Base-by-base conservation (phyloP, 1,140 invertebrate species). In the Coenobita brevimanus region DNA sequence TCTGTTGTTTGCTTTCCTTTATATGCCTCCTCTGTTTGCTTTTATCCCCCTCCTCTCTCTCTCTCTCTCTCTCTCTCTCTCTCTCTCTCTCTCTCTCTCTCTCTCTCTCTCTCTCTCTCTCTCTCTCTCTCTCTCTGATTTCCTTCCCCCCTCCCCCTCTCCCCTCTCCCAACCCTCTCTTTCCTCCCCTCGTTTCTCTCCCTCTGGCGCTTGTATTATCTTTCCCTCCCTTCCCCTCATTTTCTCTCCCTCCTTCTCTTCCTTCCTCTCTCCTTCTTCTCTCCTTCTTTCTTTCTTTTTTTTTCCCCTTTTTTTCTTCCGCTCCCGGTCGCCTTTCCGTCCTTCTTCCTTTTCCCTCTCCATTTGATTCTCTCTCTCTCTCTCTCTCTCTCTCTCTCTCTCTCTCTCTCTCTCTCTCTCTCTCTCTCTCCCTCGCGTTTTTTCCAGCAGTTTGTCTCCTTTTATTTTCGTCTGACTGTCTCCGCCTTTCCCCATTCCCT, bases 81-180 rank as follows among this genome's bases (percentile, higher is more conserved):
- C 6, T n/a, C 75, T 80, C 46, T 36, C 46, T 57, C 71, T 41
- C 38, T n/a, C 10, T 41, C 75, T 79, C 75, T 50, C 21, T 46
- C 75, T 80, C 46, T 36, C 46, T 57, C 71, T 75, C 71, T 41
- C 36, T 41, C 71, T 75, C 71, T 41, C 36, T 41, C 71, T 75
- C 71, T 41, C 36, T 41, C 71, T 75, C 71, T 38, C 38, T 33
- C 69, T 73, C 69, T 36, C 33, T 17, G 33, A 27, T 75, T 38
- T 75, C 71, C 41, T 38, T 41, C 71, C 41, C 71, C 43, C 71
- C 24, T n/a, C 41, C 71, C 24, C 71, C 41, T 38, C 41, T 38
- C 43, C 71, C 43, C 71, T 67, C 30, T 33, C 64, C n/a, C 30
- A 10, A 6, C n/a, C 64, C 6, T 6, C n/a, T n/a, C 30, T 67